A percentile compares a stretch with the other conserved stretches of the same genome.
Evolutionary conservation across 2,888 invertebrate genomes (phyloP).

Genomic region (Tinea trinotella): DNA sequence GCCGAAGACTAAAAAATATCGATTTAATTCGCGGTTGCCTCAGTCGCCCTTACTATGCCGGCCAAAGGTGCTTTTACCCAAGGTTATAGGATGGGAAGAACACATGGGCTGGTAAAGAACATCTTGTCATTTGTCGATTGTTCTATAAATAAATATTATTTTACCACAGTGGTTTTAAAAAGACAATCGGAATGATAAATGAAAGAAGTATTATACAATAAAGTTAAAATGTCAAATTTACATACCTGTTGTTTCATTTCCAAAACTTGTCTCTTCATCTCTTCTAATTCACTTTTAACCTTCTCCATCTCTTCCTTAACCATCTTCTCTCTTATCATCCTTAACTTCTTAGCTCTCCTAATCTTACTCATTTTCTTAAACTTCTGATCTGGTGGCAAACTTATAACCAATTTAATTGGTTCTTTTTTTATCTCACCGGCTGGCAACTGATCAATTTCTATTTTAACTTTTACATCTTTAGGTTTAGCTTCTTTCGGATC

Average conservation of each 20-base stretch:
- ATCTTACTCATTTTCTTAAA: slow-evolving; percentile 9
- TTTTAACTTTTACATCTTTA: slow-evolving; percentile 10
- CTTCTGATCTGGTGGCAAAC: not conserved
- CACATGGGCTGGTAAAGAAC: no score
- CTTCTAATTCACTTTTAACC: slow-evolving; percentile 47
- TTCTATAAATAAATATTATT: no score
- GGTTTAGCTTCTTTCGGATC: not conserved
- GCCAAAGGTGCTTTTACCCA: no score
- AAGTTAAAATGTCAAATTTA: slow-evolving; percentile 15
- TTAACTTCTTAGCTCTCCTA: slow-evolving; percentile 41
- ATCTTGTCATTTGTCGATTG: no score
- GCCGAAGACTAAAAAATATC: no score
- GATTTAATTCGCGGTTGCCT: no score
- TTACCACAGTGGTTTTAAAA: no score
- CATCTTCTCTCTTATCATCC: slow-evolving; percentile 42
- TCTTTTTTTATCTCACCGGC: not conserved
- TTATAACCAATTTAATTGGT: slow-evolving; percentile 6
- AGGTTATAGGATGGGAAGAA: no score
- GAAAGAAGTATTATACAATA: no score
- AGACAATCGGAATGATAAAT: no score
- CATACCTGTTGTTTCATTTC: slow-evolving; percentile 52
- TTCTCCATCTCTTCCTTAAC: slow-evolving; percentile 51
- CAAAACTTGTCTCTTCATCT: slow-evolving; percentile 51
- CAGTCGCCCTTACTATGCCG: no score
- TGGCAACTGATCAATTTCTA: no score